These are phyloP conservation scores for Hyperopisus bebe DNA, from an alignment of 2,113 vertebrate genomes.

Conservation along the genomic window DNA sequence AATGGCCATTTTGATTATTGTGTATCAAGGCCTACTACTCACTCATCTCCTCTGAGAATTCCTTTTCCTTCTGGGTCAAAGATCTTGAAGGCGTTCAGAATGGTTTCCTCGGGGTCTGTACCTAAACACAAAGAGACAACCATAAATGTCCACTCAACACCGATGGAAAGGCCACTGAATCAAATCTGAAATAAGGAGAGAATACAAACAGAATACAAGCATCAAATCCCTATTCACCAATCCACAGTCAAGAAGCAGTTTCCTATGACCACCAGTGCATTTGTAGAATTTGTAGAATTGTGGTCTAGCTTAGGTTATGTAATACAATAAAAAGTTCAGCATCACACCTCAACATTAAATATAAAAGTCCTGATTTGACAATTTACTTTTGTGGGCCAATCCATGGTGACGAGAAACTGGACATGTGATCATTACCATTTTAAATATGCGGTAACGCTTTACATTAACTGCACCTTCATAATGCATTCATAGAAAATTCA, in stretches of 20 bases:
- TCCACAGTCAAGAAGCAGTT: not conserved
- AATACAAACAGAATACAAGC: not conserved
- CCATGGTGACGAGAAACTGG: not conserved
- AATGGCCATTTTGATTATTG: not conserved
- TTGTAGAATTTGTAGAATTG: not conserved
- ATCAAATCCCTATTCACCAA: not conserved
- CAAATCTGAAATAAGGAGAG: not conserved
- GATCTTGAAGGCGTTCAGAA: conserved; percentile 83
- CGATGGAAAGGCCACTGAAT: not conserved
- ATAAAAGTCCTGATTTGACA: not conserved
- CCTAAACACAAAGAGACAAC: conserved; percentile 52
- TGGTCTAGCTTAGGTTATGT: not conserved
- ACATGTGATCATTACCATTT: not conserved
- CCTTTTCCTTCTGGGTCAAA: conserved; percentile 81
- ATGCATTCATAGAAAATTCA: not conserved
- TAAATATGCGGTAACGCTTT: not conserved
- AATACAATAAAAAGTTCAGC: not conserved
- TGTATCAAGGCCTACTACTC: conserved; percentile 40
- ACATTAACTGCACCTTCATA: not conserved
- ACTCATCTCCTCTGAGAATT: conserved; percentile 80
- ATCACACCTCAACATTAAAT: not conserved
- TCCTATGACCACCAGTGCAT: not conserved
- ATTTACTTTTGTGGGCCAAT: not conserved
- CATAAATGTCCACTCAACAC: not conserved
- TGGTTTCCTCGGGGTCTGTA: conserved; percentile 83